These are phyloP conservation scores for Sesamia nonagrioides DNA, from an alignment of 1,140 invertebrate species.

Conservation along the genomic window DNA sequence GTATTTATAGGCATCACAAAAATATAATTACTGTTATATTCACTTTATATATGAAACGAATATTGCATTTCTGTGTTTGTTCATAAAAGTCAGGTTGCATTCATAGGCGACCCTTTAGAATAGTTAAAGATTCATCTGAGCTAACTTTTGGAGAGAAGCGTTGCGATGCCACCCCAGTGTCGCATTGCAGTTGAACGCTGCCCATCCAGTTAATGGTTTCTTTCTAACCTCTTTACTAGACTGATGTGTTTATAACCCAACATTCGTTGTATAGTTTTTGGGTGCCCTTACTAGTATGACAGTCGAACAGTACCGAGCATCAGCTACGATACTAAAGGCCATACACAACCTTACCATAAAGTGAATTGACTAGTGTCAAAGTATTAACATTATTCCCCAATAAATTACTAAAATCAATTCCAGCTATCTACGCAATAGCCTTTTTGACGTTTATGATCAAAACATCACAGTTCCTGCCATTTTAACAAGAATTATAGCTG, in stretches of 20 bases:
- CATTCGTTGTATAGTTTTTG: too few relatives aligned
- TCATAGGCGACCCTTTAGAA: neutral
- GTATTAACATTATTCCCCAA: neutral
- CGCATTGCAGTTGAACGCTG: neutral
- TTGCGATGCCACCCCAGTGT: neutral
- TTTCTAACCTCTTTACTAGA: too few relatives aligned
- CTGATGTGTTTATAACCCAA: too few relatives aligned
- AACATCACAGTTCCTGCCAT: conserved; percentile 7
- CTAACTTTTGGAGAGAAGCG: neutral
- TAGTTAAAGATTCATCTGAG: neutral
- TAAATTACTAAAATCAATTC: conserved; percentile 5
- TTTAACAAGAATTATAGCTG: neutral
- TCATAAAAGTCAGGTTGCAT: neutral
- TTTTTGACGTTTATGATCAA: neutral
- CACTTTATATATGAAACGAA: neutral
- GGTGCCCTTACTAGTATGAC: too few relatives aligned
- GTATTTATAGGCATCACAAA: neutral
- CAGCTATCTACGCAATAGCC: neutral
- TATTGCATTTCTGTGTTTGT: neutral
- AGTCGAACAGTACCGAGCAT: too few relatives aligned
- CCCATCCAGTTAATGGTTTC: too few relatives aligned
- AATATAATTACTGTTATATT: neutral
- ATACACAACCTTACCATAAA: too few relatives aligned
- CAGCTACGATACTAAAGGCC: too few relatives aligned
- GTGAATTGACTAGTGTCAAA: too few relatives aligned